phyloP scores from a whole-genome alignment of 2,888 invertebrate species.

The Nematopogon swammerdamellus region DNA sequence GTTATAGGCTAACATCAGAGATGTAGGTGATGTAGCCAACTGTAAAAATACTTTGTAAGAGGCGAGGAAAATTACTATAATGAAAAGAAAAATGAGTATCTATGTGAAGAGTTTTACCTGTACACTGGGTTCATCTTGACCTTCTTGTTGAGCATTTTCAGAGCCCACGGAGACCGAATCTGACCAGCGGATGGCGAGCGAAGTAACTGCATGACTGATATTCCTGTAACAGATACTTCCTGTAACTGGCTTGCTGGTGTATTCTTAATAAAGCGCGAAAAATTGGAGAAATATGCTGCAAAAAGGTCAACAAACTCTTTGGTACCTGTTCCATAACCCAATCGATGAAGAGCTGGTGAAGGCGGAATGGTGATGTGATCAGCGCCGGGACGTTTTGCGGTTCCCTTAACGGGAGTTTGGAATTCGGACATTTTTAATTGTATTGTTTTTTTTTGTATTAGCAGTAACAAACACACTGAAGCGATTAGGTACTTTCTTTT shows the following conservation, averaged over 20 bases:
- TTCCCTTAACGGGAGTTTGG: slow-evolving; percentile 35
- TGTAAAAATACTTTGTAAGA: too few species aligned
- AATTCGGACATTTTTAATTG: slow-evolving; percentile 30
- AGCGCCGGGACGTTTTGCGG: slow-evolving; percentile 10
- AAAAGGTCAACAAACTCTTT: neutral
- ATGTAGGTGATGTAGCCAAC: too few species aligned
- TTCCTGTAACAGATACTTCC: slow-evolving; percentile 56
- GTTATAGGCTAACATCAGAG: too few species aligned
- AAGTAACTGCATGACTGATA: slow-evolving; percentile 72
- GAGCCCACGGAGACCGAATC: slow-evolving; percentile 80
- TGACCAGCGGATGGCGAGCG: slow-evolving; percentile 67
- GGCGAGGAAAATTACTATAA: too few species aligned
- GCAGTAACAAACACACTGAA: too few species aligned
- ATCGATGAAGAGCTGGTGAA: slow-evolving; percentile 67
- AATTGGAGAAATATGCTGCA: slow-evolving; percentile 4
- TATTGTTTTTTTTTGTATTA: too few species aligned
- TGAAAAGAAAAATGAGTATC: too few species aligned
- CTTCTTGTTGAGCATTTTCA: slow-evolving; percentile 66
- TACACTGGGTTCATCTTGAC: slow-evolving; percentile 40
- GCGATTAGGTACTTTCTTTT: too few species aligned
- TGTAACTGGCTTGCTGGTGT: too few species aligned
- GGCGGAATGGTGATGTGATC: slow-evolving; percentile 60
- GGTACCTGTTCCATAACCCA: slow-evolving; percentile 74
- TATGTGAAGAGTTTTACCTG: slow-evolving; percentile 24
- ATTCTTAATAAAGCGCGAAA: too few species aligned